Percentiles rank a stretch among this genome's conserved stretches.
These are phyloP conservation scores for Torymus auratus DNA, from an alignment of 2,888 invertebrate genomes.

Conservation along the genomic window DNA sequence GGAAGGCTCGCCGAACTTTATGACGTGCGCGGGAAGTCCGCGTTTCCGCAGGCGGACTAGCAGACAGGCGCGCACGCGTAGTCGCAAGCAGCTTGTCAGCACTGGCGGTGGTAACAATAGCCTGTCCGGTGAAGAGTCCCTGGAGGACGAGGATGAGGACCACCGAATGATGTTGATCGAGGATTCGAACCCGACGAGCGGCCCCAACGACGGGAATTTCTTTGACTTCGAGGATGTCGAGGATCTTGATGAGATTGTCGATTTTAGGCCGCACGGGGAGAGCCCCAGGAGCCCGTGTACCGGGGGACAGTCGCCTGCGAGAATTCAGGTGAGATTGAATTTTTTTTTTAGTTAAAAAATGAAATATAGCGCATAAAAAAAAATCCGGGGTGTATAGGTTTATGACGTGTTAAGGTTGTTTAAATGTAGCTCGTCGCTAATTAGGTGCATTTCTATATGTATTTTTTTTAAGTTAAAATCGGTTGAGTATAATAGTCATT, in stretches of 20 bases:
- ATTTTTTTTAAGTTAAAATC: no score
- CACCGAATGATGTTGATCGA: conserved; percentile 59
- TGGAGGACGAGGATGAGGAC: conserved; percentile 68
- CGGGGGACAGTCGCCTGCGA: conserved; percentile 49
- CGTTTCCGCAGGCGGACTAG: conserved; percentile 70
- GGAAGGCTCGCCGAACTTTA: conserved; percentile 73
- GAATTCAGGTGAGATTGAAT: conserved; percentile 54
- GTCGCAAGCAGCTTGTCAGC: conserved; percentile 11
- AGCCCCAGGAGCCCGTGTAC: conserved; percentile 61
- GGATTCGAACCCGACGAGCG: conserved; percentile 1
- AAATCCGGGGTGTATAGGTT: no score
- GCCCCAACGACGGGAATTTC: conserved; percentile 58
- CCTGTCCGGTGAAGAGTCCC: conserved; percentile 66
- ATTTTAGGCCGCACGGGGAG: conserved; percentile 73
- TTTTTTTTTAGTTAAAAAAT: no score
- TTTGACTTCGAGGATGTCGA: conserved; percentile 74
- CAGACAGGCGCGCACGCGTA: conserved; percentile 56
- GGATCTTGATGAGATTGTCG: conserved; percentile 73
- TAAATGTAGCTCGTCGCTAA: no score
- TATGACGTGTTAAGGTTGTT: no score
- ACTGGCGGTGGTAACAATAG: conserved; percentile 4
- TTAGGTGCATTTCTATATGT: no score
- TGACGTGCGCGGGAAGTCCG: conserved; percentile 73
- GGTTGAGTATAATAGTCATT: no score
- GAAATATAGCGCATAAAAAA: no score